phyloP scores from a whole-genome alignment of 2,797 vertebrate species.

The Thalassophryne amazonica region DNA sequence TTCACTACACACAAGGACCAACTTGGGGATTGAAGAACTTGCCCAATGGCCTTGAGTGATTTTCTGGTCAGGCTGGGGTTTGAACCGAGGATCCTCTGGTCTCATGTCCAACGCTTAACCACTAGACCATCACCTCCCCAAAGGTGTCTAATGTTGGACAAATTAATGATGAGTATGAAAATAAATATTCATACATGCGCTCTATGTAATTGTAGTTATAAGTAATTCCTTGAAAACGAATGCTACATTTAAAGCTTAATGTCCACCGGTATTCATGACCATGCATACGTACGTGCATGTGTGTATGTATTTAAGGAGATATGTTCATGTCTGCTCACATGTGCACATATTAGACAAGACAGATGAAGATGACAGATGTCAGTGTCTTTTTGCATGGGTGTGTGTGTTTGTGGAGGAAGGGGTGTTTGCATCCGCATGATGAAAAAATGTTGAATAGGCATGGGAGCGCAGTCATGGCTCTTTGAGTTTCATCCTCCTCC shows the following conservation, averaged over 20 bases:
- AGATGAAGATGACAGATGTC: slow-evolving; percentile 73
- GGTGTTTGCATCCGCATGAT: slow-evolving; percentile 57
- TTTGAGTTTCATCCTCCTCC: slow-evolving; percentile 88
- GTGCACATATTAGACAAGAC: slow-evolving; percentile 52
- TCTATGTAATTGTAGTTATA: no score
- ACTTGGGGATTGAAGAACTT: no score
- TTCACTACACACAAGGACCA: no score
- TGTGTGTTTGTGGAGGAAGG: slow-evolving; percentile 1
- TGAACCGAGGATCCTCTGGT: no score
- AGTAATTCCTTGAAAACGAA: slow-evolving; percentile 44
- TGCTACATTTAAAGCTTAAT: slow-evolving; percentile 63
- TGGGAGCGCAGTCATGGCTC: slow-evolving; percentile 80
- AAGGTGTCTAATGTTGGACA: no score
- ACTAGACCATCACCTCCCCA: no score
- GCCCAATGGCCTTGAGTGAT: no score
- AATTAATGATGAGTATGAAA: slow-evolving; percentile 9
- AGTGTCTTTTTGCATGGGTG: slow-evolving; percentile 58
- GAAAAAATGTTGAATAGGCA: slow-evolving; percentile 72
- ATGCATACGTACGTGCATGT: slow-evolving; percentile 8
- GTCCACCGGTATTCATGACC: slow-evolving; percentile 33
- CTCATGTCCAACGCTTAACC: no score
- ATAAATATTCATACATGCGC: no score
- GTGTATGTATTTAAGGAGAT: slow-evolving; percentile 35
- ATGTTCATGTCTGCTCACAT: slow-evolving; percentile 54
- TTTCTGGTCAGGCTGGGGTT: no score